Evolutionary conservation across 2,888 invertebrate genomes (phyloP), one percentile per base, ranked within the genome.

Genomic region (Quadroppia sp.): DNA sequence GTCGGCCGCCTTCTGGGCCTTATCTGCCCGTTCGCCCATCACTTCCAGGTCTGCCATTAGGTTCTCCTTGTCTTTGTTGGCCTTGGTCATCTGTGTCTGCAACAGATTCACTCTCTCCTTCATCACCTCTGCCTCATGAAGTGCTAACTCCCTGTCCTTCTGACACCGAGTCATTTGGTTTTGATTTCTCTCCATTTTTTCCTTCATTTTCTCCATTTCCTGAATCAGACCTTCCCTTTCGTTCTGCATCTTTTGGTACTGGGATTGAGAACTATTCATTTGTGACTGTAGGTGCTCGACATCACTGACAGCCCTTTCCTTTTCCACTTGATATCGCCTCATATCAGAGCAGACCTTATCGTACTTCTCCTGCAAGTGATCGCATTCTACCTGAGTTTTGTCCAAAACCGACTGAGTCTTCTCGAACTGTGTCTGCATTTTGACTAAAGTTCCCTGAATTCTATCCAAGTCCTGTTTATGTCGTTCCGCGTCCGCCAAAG

Each of bases 211-310:
- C 82, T 94, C 94, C 74, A 89, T 88, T 79, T 94, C 94, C 77
- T 91, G 82, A 80, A 91, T 90, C 32, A 90, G 88, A 2, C 89
- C 87, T 82, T 94, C 94, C 72, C 92, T 87, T 82, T 95, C 94
- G 82, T 94, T 94, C 83, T 93, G 93, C 81, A 93, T 87, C 74
- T 94, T 87, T 72, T 90, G 89, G 67, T 91, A 88, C 82, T 92
- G 92, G 23, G 91, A 92, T 77, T 93, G 86, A 48, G 92, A 89
- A 84, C 94, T 75, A 85, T 94, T 94, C 82, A 94, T 86, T 83
- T 94, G 94, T 69, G 92, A 90, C 82, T 94, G 93, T 77, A 92
- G 85, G 79, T 90, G 92, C 81, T 94, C 94, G 83, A 91, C 92
- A 84, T 94, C 94, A 83, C 92, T 94, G 77, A 88, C 89, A 80